Evolutionary conservation across 2,888 invertebrate genomes (phyloP).

Genomic region (Sinohyriopsis cumingii): DNA sequence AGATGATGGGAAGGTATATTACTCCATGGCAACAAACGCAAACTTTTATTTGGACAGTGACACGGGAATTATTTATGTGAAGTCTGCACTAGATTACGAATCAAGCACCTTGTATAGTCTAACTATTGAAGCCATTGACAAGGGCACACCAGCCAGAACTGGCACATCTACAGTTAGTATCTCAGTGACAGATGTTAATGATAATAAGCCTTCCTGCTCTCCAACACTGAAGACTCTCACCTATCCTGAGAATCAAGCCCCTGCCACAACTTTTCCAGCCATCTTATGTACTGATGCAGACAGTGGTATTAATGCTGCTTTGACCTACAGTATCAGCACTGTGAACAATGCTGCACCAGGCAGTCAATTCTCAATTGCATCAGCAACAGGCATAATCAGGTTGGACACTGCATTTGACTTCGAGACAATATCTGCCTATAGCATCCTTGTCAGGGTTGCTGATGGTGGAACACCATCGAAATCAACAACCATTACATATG

Average conservation of each 20-base stretch:
- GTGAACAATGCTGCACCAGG: slow-evolving; percentile 35
- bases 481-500: slow-evolving; percentile 43
- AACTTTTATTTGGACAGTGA: slow-evolving; percentile 40
- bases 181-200: slow-evolving; percentile 91
- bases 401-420: slow-evolving; percentile 46
- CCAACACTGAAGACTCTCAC: slow-evolving; percentile 36
- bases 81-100: slow-evolving; percentile 54
- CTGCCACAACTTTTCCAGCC: slow-evolving; percentile 29
- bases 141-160: slow-evolving; percentile 32
- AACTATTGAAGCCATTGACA: slow-evolving; percentile 36
- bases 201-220: slow-evolving; percentile 46
- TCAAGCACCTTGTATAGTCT: slow-evolving; percentile 40
- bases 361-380: slow-evolving; percentile 38
- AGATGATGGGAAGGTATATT: slow-evolving; percentile 43
- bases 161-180: slow-evolving; percentile 89
- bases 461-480: slow-evolving; percentile 43
- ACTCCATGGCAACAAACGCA: slow-evolving; percentile 32
- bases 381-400: slow-evolving; percentile 33
- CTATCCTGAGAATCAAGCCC: slow-evolving; percentile 31
- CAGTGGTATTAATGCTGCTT: slow-evolving; percentile 34
- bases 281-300: slow-evolving; percentile 51
- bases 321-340: slow-evolving; percentile 34
- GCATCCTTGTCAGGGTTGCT: slow-evolving; percentile 43
- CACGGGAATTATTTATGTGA: slow-evolving; percentile 49
- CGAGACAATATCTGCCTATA: slow-evolving; percentile 38